Evolutionary conservation across 2,113 vertebrate species (phyloP), one percentile per base, ranked within the genome.

Genomic region (Peromyscus leucopus): DNA sequence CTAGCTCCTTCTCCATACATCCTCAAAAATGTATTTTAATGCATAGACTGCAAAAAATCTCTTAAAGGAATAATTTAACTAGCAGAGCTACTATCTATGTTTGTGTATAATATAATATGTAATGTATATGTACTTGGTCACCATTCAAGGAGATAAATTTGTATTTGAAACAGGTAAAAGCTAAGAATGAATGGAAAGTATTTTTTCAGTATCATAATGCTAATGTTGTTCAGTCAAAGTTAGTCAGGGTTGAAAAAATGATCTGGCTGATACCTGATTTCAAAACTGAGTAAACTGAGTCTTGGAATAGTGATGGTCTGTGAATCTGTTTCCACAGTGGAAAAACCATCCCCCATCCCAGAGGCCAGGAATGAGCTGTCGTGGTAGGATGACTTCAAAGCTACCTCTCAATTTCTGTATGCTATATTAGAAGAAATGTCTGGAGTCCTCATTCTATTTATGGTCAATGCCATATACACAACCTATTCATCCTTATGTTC

Each of bases 161-260:
- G 55, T 61, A 15, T 61, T 83, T 83, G 36, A 26, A 61, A 83
- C 55, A 61, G 22, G 12, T 42, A 16, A 84, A 42, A 63, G 39
- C 22, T 31, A 51, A 67, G 46, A 88, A 22, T 16, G 22, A 76
- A 16, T 61, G 8, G 28, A 42, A 12, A 12, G 26, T 51, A 48
- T 83, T 75, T 28, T 75, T 28, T 51, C 19, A 46, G 67, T 55
- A 28, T 84, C 13, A 61, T 15, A 75, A 76, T 76, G 17, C 7
- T 90, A 97, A 90, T 67, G 28, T 13, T 67, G 28, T 28, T 3
- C 74, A 95, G 93, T 93, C 21, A 95, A 57, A 93, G 92, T 11
- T 63, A 22, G 48, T 63, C 75, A 95, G 2, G 28, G 42, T n/a
- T 33, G 57, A 31, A 39, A n/a, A 89, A 19, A 12, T 65, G 39